These are phyloP conservation scores for Condylura cristata DNA, from an alignment of 2,113 vertebrate species.

Conservation along the genomic window DNA sequence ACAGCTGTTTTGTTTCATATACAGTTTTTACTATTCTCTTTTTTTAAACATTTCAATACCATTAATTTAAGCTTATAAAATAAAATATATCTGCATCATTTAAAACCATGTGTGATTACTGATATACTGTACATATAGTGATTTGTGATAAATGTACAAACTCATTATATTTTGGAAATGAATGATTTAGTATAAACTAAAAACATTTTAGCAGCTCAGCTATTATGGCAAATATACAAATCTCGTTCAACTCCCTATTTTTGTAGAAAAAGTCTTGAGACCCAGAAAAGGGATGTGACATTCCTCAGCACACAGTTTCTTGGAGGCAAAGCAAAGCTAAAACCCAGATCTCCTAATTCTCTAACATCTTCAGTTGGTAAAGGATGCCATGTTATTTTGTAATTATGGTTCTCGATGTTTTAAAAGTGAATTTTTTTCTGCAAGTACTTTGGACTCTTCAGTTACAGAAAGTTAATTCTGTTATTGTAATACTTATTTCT, in stretches of 20 bases:
- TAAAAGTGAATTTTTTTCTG: slow-evolving; percentile 8
- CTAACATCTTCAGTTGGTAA: neutral
- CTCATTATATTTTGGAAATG: slow-evolving; percentile 34
- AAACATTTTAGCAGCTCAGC: slow-evolving; percentile 12
- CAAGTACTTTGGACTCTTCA: neutral
- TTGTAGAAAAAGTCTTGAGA: neutral
- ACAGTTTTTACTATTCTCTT: neutral
- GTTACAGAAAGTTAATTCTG: neutral
- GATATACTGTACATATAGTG: neutral
- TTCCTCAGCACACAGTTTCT: neutral
- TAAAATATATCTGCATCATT: slow-evolving; percentile 7
- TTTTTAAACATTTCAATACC: slow-evolving; percentile 12
- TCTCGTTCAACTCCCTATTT: neutral
- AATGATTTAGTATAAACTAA: neutral
- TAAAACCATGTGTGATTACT: slow-evolving; percentile 25
- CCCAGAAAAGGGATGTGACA: neutral
- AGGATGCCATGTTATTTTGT: neutral
- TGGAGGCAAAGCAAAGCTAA: neutral
- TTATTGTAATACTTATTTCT: neutral
- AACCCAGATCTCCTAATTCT: neutral
- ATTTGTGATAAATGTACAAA: slow-evolving; percentile 35
- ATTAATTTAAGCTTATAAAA: slow-evolving; percentile 37
- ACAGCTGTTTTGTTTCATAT: neutral
- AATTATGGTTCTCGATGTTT: slow-evolving; percentile 20
- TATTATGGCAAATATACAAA: neutral